A percentile compares a stretch with the other conserved stretches of the same genome.
These are phyloP conservation scores for Paedocypris micromegethes DNA, from an alignment of 2,797 vertebrate genomes.

Conservation along the genomic window DNA sequence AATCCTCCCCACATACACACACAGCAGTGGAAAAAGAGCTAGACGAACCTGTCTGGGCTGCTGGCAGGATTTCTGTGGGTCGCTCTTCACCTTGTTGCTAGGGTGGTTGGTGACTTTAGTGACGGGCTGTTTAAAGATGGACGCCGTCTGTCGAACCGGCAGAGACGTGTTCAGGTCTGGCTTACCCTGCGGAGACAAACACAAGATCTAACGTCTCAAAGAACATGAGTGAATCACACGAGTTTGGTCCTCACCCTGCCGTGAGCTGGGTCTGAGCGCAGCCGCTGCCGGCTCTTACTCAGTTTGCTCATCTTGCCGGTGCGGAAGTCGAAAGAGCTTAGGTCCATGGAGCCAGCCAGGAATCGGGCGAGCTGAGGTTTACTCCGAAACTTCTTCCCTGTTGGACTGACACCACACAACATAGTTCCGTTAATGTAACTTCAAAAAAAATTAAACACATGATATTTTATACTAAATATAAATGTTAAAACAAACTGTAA, in stretches of 20 bases:
- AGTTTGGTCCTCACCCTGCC: slow-evolving; percentile 68
- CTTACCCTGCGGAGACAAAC: slow-evolving; percentile 71
- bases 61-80: slow-evolving; percentile 91
- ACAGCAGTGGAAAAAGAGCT: too few species aligned
- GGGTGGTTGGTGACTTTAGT: slow-evolving; percentile 98
- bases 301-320: slow-evolving; percentile 84
- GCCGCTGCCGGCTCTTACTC: slow-evolving; percentile 83
- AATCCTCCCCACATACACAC: too few species aligned
- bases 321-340: slow-evolving; percentile 79
- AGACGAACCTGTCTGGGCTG: slow-evolving; percentile 85
- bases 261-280: slow-evolving; percentile 80
- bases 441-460: too few species aligned
- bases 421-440: too few species aligned
- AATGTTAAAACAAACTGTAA: too few species aligned
- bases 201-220: neutral
- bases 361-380: slow-evolving; percentile 89
- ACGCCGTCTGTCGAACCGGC: slow-evolving; percentile 92
- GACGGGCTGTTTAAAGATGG: slow-evolving; percentile 97
- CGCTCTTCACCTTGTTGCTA: slow-evolving; percentile 95
- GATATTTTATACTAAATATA: too few species aligned
- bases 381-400: slow-evolving; percentile 90
- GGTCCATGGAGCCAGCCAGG: slow-evolving; percentile 81
- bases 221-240: neutral
- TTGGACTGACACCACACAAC: slow-evolving; percentile 65
- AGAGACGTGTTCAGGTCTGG: slow-evolving; percentile 94